Percentiles rank a stretch among this genome's conserved stretches.
Evolutionary conservation across 2,888 invertebrate genomes (phyloP).

Genomic region (Leuctra nigra): DNA sequence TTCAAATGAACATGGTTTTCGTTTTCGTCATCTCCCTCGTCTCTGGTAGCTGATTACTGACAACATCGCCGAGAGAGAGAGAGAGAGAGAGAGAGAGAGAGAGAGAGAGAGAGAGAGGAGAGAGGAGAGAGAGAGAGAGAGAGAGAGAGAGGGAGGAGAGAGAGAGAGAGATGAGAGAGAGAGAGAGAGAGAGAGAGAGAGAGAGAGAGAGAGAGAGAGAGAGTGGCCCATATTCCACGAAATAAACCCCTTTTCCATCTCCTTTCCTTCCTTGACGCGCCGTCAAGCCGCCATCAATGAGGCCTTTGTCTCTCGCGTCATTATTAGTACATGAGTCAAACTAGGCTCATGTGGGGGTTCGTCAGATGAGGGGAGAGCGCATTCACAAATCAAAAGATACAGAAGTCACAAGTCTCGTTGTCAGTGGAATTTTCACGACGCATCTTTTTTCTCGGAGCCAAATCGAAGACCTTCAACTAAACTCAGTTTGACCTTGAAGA

Average conservation of each 20-base stretch:
- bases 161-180: not conserved
- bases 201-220: not conserved
- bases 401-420: no score
- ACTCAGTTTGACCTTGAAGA: no score
- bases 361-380: no score
- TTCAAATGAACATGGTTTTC: constrained; percentile 13
- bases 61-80: not conserved
- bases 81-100: not conserved
- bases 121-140: not conserved
- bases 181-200: not conserved
- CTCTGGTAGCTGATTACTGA: constrained; percentile 6
- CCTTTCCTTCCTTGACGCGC: not conserved
- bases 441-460: no score
- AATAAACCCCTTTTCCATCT: not conserved
- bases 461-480: no score
- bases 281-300: not conserved
- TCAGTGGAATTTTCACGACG: no score
- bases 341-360: no score
- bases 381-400: no score
- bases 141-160: not conserved
- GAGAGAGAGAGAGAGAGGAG: not conserved
- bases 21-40: constrained; percentile 5
- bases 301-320: not conserved
- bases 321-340: constrained; percentile 4
- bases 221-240: not conserved